These are phyloP conservation scores for Physella acuta DNA, from an alignment of 1,140 invertebrate species.

Conservation along the genomic window DNA sequence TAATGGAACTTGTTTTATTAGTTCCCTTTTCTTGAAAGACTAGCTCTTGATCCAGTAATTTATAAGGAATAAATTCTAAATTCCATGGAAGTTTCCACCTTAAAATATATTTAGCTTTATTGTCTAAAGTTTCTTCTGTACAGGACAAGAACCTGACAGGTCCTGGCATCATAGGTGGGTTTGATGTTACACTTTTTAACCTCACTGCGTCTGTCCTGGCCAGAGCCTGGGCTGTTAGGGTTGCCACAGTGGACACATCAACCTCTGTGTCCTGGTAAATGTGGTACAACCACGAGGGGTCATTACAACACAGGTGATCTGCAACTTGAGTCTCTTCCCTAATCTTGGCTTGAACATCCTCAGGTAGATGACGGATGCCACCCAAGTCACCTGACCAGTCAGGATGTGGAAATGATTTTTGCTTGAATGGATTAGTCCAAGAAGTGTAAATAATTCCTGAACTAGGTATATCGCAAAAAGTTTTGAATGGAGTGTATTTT, in stretches of 20 bases:
- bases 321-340: slow-evolving; percentile 51
- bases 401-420: slow-evolving; percentile 57
- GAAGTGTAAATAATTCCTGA: slow-evolving; percentile 56
- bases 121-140: not conserved
- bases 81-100: slow-evolving; percentile 39
- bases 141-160: slow-evolving; percentile 11
- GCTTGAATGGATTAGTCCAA: slow-evolving; percentile 59
- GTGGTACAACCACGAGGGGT: slow-evolving; percentile 63
- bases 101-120: slow-evolving; percentile 18
- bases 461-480: slow-evolving; percentile 51
- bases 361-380: slow-evolving; percentile 59
- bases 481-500: slow-evolving; percentile 62
- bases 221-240: slow-evolving; percentile 30
- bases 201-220: not conserved
- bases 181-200: not conserved
- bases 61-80: slow-evolving; percentile 25
- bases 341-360: slow-evolving; percentile 54
- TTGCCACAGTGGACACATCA: slow-evolving; percentile 48
- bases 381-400: slow-evolving; percentile 51
- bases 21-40: slow-evolving; percentile 29
- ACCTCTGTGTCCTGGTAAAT: slow-evolving; percentile 65
- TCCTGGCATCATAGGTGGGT: slow-evolving; percentile 24
- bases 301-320: slow-evolving; percentile 62
- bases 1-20: not conserved
- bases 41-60: slow-evolving; percentile 37